Evolutionary conservation across 2,797 vertebrate genomes (phyloP), one percentile per base, ranked within the genome.

Genomic region (Protonibea diacanthus): DNA sequence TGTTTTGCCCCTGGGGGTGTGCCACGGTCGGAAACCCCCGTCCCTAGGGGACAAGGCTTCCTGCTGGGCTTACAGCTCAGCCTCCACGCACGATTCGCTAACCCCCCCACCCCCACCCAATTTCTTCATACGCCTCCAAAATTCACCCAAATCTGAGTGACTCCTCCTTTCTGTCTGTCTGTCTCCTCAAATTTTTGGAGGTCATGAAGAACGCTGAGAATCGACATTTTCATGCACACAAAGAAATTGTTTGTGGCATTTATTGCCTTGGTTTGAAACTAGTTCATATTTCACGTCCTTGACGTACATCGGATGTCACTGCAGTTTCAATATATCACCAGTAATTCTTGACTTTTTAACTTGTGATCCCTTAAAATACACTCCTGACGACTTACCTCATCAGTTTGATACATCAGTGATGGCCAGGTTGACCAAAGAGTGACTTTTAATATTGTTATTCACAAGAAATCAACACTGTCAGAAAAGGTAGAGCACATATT

Each of bases 111-210:
- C 85, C 74, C 45, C 33, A 8, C 7, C 88, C 70, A 66, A 8
- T 85, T 74, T 82, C 64, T 74, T 75, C 62, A 58, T 62, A 71
- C 52, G 33, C 79, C 80, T 88, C 86, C 63, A 81, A 89, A 92
- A 89, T 89, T 85, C 85, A 83, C 85, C 88, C 86, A 92, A 84
- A 89, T 94, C 79, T 85, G 71, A 84, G 56, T 88, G 79, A 88
- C 88, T 84, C 49, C 83, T 80, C 78, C 79, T 86, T 58, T 82
- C 88, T 93, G 85, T 91, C 88, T 93, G 85, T 91, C 88, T 86
- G 86, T 91, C 89, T 82, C 74, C 73, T 85, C 76, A 55, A 56
- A 90, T 88, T 49, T 86, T 76, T 44, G 15, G 47, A 71, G 63
- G 60, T 83, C 78, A 78, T 56, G 64, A 66, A 76, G 80, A 72